Base-by-base conservation (phyloP, 2,888 invertebrate genomes). In the Glaucopsyche alexis region DNA sequence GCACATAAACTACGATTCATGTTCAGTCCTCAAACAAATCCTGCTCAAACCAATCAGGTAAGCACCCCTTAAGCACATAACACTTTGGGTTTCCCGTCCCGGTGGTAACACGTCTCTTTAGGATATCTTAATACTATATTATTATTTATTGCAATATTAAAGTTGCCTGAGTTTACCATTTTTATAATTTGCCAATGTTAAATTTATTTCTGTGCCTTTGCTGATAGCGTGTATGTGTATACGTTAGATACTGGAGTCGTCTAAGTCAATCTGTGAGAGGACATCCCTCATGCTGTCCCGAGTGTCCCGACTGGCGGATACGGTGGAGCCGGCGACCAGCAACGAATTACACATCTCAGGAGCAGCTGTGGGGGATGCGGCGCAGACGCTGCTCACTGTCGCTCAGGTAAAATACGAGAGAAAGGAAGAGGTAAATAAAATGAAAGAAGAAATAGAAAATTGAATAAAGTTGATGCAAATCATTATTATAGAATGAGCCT, bases 251-350 rank as follows among this genome's bases (percentile, higher is more conserved):
- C 73, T 79, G 11, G 79, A 80, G 16, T 71, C 78, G 7, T 76
- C 79, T 0, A 76, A 76, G 7, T 76, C 78, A 5, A 77, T 80
- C 2, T 79, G 80, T 50, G 77, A 79, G 29, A 75, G 79, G 50
- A 78, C 80, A 2, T 81, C 81, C 0, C 76, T 80, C 55, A 75
- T 83, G 76, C 65, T 82, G 66, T 77, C 78, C 0, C 73, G 79
- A 0, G 80, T 81, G 50, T 78, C 80, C 0, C 79, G 78, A 14
- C 74, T 82, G n/a, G 78, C 79, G 0, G 76, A 78, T n/a, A 72
- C 64, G 14, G 73, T 73, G 11, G 74, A 50, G 2, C 72, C 72
- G 0, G 74, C 75, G 0, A 73, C 74, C 0, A 75, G 76, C 14
- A 60, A 71, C 13, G 71, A 42, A 38, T 55, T 76, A 19, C 78